phyloP scores from a whole-genome alignment of 64 coral and sea anemone genomes.

The Pocillopora damicornis region DNA sequence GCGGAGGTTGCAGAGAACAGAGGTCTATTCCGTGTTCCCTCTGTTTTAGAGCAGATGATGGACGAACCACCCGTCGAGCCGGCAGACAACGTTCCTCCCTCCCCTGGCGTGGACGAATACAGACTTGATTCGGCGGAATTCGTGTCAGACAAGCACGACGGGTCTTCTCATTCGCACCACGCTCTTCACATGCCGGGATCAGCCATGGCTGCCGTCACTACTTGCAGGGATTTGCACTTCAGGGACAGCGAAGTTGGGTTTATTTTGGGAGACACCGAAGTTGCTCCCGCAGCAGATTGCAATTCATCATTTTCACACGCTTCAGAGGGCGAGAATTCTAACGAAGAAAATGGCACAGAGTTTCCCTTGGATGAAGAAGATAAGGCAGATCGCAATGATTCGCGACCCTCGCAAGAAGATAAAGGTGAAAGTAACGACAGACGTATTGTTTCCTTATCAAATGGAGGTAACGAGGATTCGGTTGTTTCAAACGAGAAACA shows the following conservation, averaged over 20 bases:
- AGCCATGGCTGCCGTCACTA: slow-evolving; percentile 24
- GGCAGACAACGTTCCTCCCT: slow-evolving; percentile 22
- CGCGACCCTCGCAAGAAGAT: not conserved
- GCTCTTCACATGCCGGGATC: slow-evolving; percentile 68
- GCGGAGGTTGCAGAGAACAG: not conserved
- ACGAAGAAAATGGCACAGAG: not conserved
- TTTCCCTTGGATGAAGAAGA: slow-evolving; percentile 32
- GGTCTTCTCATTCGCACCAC: slow-evolving; percentile 68
- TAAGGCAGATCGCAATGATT: not conserved
- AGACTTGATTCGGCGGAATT: slow-evolving; percentile 72
- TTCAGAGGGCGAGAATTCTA: slow-evolving; percentile 21
- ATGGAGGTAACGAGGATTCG: not conserved
- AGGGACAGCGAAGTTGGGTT: slow-evolving; percentile 40
- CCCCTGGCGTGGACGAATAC: slow-evolving; percentile 72
- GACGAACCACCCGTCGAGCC: slow-evolving; percentile 8
- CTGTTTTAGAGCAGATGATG: slow-evolving; percentile 79
- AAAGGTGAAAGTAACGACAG: not conserved
- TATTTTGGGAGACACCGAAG: slow-evolving; percentile 36
- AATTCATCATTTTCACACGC: slow-evolving; percentile 36
- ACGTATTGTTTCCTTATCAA: not conserved
- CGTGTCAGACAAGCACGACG: slow-evolving; percentile 61
- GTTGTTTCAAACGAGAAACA: not conserved
- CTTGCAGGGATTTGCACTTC: slow-evolving; percentile 28
- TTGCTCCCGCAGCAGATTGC: not conserved
- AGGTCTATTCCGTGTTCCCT: slow-evolving; percentile 62